Base-by-base conservation (phyloP, 2,797 vertebrate genomes). In the Sebastiscus albofasciatus region DNA sequence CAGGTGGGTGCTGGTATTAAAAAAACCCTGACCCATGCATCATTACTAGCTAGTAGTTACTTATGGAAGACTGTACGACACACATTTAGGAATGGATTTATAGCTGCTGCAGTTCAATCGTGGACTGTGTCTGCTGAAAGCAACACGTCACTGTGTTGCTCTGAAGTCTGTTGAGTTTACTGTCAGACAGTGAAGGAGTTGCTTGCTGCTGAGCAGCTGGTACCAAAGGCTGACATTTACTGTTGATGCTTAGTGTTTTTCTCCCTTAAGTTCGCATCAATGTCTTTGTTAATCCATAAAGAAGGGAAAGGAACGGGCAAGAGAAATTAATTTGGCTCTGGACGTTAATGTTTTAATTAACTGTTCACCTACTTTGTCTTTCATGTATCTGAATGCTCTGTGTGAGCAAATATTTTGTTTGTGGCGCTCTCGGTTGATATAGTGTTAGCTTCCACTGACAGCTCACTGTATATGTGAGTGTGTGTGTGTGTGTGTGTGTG, bases 381-480 rank as follows among this genome's bases (percentile, higher is more conserved):
- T 72, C 22, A 42, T 75, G 14, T 36, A 16, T 70, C 29, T 20
- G 29, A 56, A 67, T 9, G 36, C 5, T 49, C 18, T 16, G 13
- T 65, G 12, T 8, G 9, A 60, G 18, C n/a, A 66, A 61, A 65
- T 39, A 14, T 75, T 75, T 67, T 29, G 77, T 62, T 58, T 77
- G 77, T 76, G 59, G 58, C 26, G 61, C 64, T 79, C n/a, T 52
- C 55, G 59, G 54, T 83, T 78, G 68, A 72, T 75, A 49, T 36
- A 72, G 20, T 31, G 59, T 72, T 74, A 46, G 69, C 33, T 69
- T 80, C 60, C 59, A 18, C 80, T 64, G 80, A 82, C 78, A 80
- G 67, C 64, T 79, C 58, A 68, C 77, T 80, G 69, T 75, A 36
- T 79, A 42, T 74, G 72, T 54, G 31, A 73, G 49, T 31, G n/a